Evolutionary conservation across 2,888 invertebrate species (phyloP).

Genomic region (Rhimphoctona megacephalus): DNA sequence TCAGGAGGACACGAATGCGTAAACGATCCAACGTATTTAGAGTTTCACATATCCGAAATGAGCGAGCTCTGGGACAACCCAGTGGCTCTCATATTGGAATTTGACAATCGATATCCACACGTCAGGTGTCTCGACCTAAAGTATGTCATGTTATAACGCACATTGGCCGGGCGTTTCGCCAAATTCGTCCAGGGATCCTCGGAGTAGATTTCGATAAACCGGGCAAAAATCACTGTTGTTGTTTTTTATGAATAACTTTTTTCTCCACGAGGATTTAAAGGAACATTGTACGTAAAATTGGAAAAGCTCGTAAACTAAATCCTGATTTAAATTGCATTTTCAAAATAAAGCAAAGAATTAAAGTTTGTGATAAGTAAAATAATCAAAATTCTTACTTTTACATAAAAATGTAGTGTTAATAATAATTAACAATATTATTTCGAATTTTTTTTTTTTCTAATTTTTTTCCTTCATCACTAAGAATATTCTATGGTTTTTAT

Average conservation of each 20-base stretch:
- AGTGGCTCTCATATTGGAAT: slow-evolving; percentile 56
- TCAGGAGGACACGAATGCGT: slow-evolving; percentile 49
- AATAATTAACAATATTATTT: neutral
- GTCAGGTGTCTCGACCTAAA: slow-evolving; percentile 35
- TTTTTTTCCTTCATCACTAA: neutral
- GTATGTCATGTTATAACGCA: neutral
- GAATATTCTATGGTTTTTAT: neutral
- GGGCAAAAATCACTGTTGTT: neutral
- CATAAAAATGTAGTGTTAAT: neutral
- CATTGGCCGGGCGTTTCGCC: neutral
- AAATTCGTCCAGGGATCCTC: neutral
- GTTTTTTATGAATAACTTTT: neutral
- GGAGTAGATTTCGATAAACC: neutral
- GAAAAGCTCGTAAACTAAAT: neutral
- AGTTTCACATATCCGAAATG: slow-evolving; percentile 32
- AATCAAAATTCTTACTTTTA: too few relatives aligned
- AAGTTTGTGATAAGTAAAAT: too few relatives aligned
- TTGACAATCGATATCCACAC: slow-evolving; percentile 55
- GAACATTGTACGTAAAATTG: neutral
- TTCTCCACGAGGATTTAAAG: neutral
- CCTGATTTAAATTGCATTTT: too few relatives aligned
- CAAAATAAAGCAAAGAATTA: too few relatives aligned
- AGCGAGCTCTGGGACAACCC: slow-evolving; percentile 45
- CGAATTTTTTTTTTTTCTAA: neutral
- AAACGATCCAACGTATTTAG: slow-evolving; percentile 64